A percentile compares a stretch with the other conserved stretches of the same genome.
Evolutionary conservation across 2,888 invertebrate species (phyloP).

Genomic region (Euclidia mi): DNA sequence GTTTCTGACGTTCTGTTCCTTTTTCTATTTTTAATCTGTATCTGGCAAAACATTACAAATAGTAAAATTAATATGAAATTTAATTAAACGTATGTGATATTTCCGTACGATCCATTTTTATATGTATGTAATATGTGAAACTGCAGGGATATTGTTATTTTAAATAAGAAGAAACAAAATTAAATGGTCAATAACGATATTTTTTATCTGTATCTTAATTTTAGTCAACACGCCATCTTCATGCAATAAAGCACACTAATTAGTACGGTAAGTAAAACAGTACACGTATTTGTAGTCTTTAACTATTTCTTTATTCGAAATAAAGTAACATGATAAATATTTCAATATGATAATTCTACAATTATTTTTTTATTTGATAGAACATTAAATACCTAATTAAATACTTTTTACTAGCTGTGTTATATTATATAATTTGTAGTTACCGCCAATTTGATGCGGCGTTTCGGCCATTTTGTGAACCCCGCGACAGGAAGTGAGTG

Average conservation of each 20-base stretch:
- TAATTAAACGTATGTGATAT: neutral
- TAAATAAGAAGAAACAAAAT: neutral
- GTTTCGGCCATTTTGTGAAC: conserved; percentile 85
- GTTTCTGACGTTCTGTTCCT: no score
- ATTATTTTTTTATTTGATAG: neutral
- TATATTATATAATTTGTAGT: conserved; percentile 58
- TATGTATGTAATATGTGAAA: neutral
- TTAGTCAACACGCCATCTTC: conserved; percentile 31
- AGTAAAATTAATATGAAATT: no score
- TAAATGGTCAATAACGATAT: conserved; percentile 5
- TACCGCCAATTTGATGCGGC: conserved; percentile 77
- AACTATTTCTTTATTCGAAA: conserved; percentile 1
- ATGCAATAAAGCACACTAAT: neutral
- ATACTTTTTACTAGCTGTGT: neutral
- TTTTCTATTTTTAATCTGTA: conserved; percentile 1
- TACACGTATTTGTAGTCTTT: conserved; percentile 24
- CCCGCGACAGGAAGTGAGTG: conserved; percentile 89
- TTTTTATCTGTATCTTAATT: conserved; percentile 18
- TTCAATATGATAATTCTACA: neutral
- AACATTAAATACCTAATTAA: neutral
- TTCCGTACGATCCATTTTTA: neutral
- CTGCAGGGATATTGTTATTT: neutral
- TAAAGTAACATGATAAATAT: neutral
- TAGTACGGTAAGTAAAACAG: conserved; percentile 31
- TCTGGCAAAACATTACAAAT: neutral